These are phyloP conservation scores for Phocoena phocoena DNA, from an alignment of 2,113 vertebrate species.

Conservation along the genomic window DNA sequence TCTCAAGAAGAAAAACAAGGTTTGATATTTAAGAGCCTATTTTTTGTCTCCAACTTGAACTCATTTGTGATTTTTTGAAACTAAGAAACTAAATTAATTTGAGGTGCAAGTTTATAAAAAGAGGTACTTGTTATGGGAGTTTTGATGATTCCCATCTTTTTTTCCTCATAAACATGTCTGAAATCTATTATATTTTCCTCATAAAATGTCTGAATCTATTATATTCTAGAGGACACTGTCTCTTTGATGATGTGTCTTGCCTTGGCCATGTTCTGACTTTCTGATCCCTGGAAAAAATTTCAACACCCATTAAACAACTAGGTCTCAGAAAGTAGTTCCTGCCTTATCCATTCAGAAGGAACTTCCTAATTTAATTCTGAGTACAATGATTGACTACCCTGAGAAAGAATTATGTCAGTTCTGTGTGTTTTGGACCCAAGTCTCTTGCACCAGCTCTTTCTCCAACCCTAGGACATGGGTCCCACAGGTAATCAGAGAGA, in stretches of 20 bases:
- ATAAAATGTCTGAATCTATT: slow-evolving; percentile 13
- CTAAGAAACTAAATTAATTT: neutral
- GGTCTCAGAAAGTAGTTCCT: slow-evolving; percentile 70
- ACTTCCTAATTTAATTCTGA: slow-evolving; percentile 60
- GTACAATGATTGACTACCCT: neutral
- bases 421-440: slow-evolving; percentile 64
- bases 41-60: neutral
- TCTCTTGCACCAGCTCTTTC: neutral
- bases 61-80: slow-evolving; percentile 37
- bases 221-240: slow-evolving; percentile 53
- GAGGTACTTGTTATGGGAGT: slow-evolving; percentile 9
- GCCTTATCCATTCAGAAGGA: slow-evolving; percentile 71
- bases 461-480: neutral
- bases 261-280: slow-evolving; percentile 56
- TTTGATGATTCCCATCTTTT: slow-evolving; percentile 3
- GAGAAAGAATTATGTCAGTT: slow-evolving; percentile 45
- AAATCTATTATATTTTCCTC: slow-evolving; percentile 49
- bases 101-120: slow-evolving; percentile 45
- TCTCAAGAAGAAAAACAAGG: neutral
- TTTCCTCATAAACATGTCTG: neutral
- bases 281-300: slow-evolving; percentile 65
- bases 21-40: neutral
- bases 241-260: neutral
- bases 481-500: neutral
- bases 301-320: slow-evolving; percentile 61